Conservation (phyloP, 1,140 invertebrate genomes). For the Nasonia vitripennis region DNA sequence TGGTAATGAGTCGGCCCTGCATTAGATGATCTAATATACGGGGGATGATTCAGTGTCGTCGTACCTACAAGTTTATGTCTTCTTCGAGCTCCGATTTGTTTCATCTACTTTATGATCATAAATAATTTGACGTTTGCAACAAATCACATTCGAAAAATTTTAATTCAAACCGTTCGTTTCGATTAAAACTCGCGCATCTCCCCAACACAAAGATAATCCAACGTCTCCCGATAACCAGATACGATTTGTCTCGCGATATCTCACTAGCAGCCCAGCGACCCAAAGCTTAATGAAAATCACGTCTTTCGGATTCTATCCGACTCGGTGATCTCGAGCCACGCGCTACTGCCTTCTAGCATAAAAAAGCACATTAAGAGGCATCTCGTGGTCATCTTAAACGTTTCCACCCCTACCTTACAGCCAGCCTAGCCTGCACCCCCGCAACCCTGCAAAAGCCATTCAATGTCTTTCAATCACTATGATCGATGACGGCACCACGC, state of each 20-base stretch:
- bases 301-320: conserved; percentile 25
- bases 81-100: too few species aligned
- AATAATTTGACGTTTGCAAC: too few species aligned
- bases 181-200: too few species aligned
- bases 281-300: conserved; percentile 33
- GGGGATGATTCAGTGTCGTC: too few species aligned
- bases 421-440: background rate
- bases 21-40: background rate
- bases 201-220: too few species aligned
- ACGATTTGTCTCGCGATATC: background rate
- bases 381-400: conserved; percentile 54
- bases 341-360: background rate
- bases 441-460: conserved; percentile 64
- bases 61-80: background rate
- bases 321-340: background rate
- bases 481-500: conserved; percentile 62
- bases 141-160: too few species aligned
- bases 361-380: conserved; percentile 33
- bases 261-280: background rate
- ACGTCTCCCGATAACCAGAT: too few species aligned
- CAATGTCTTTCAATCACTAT: conserved; percentile 68
- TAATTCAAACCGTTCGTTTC: too few species aligned
- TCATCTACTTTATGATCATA: too few species aligned
- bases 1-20: background rate
- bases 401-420: background rate